phyloP scores from a whole-genome alignment of 2,888 invertebrate species.

The Cataglyphis rosenhaueri region DNA sequence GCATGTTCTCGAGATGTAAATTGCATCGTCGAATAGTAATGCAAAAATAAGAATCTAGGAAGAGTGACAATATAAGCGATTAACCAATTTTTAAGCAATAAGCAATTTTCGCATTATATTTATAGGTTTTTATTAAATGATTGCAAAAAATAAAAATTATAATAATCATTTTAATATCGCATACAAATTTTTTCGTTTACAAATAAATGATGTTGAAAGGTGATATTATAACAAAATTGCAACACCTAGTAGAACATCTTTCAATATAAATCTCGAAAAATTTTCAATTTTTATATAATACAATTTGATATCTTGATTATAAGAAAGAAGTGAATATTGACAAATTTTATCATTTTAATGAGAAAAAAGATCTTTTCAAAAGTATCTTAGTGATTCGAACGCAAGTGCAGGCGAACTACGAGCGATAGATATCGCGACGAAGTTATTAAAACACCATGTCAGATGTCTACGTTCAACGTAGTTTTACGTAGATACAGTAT shows the following conservation, averaged over 20 bases:
- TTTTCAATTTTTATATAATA: background rate
- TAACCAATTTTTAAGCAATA: background rate
- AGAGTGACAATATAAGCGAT: background rate
- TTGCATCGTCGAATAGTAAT: slow-evolving; percentile 1
- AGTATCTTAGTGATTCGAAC: background rate
- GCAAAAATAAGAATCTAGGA: background rate
- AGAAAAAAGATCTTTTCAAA: background rate
- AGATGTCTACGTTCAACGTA: slow-evolving; percentile 21
- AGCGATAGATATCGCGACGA: background rate
- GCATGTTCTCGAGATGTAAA: background rate
- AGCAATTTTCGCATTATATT: background rate
- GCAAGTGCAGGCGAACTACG: background rate
- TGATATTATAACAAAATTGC: background rate
- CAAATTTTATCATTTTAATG: background rate
- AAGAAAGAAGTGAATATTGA: background rate
- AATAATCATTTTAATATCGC: background rate
- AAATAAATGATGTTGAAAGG: background rate
- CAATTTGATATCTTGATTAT: background rate
- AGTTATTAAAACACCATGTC: slow-evolving; percentile 10
- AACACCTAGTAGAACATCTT: background rate
- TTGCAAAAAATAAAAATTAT: background rate
- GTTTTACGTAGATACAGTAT: slow-evolving; percentile 28
- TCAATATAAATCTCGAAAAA: background rate
- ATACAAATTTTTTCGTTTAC: background rate
- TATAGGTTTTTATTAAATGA: background rate